phyloP scores from a whole-genome alignment of 2,888 invertebrate genomes.

The Drosophila demipolita region DNA sequence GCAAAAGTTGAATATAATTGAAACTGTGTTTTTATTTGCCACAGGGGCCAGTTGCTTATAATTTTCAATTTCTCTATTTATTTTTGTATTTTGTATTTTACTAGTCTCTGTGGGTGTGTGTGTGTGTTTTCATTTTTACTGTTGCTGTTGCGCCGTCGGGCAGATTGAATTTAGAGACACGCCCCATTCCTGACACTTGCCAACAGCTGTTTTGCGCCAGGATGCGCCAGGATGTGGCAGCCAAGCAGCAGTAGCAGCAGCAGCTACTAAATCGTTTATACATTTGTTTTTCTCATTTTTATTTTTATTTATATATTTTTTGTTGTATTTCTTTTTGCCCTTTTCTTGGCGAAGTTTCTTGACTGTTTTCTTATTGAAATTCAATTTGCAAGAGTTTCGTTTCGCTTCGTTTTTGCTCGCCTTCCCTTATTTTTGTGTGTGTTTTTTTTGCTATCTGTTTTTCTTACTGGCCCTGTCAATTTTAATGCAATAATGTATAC shows the following conservation, averaged over 20 bases:
- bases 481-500: conserved; percentile 34
- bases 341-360: conserved; percentile 57
- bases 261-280: conserved; percentile 80
- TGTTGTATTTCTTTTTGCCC: conserved; percentile 37
- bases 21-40: conserved; percentile 40
- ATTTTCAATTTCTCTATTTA: conserved; percentile 66
- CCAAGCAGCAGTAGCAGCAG: conserved; percentile 48
- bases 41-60: conserved; percentile 48
- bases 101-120: conserved; percentile 23
- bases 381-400: conserved; percentile 70
- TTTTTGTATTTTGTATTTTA: conserved; percentile 35
- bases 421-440: not conserved
- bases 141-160: conserved; percentile 38
- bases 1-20: conserved; percentile 27
- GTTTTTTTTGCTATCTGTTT: not conserved
- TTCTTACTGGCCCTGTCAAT: conserved; percentile 32
- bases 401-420: conserved; percentile 33
- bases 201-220: conserved; percentile 68
- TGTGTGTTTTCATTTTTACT: conserved; percentile 11
- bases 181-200: conserved; percentile 70
- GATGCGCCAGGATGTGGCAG: conserved; percentile 59
- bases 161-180: conserved; percentile 69
- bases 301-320: conserved; percentile 60
- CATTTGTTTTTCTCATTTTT: conserved; percentile 71
- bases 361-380: conserved; percentile 78